A percentile compares a stretch with the other conserved stretches of the same genome.
Conservation (phyloP, 2,888 invertebrate species). For the Odontomyia ornata region DNA sequence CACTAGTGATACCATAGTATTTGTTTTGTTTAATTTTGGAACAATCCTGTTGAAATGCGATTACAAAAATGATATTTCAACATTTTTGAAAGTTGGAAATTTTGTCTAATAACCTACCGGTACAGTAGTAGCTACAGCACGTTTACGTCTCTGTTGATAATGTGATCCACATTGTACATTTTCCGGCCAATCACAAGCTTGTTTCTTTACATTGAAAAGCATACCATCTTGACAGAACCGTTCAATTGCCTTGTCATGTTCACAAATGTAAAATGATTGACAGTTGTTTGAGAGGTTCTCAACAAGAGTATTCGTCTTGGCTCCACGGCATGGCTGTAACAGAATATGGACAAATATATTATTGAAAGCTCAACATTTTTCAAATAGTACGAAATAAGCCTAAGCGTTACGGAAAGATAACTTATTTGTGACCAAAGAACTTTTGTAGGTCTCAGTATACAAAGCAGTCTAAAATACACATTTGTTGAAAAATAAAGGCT, state of each 20-base stretch:
- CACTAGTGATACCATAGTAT: conserved; percentile 11
- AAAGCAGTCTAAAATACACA: no score
- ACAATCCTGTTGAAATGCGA: conserved; percentile 2
- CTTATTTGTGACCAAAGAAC: no score
- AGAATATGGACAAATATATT: no score
- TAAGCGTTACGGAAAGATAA: no score
- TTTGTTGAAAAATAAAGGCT: no score
- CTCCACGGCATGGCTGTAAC: conserved; percentile 26
- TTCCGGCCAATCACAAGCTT: conserved; percentile 35
- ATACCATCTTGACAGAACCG: conserved; percentile 26
- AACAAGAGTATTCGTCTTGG: background rate
- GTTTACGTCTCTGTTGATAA: background rate
- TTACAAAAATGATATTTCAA: background rate
- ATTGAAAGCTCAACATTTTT: no score
- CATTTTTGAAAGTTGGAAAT: background rate
- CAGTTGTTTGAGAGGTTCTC: conserved; percentile 14
- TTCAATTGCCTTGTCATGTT: conserved; percentile 9
- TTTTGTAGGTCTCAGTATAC: no score
- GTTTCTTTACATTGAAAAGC: conserved; percentile 5
- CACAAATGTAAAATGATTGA: conserved; percentile 21
- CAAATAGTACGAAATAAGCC: no score
- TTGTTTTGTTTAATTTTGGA: background rate
- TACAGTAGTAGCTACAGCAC: background rate
- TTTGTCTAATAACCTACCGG: conserved; percentile 13
- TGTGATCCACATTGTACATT: conserved; percentile 24